A percentile compares a stretch with the other conserved stretches of the same genome.
These are phyloP conservation scores for Electrona antarctica DNA, from an alignment of 2,113 vertebrate species.

Conservation along the genomic window DNA sequence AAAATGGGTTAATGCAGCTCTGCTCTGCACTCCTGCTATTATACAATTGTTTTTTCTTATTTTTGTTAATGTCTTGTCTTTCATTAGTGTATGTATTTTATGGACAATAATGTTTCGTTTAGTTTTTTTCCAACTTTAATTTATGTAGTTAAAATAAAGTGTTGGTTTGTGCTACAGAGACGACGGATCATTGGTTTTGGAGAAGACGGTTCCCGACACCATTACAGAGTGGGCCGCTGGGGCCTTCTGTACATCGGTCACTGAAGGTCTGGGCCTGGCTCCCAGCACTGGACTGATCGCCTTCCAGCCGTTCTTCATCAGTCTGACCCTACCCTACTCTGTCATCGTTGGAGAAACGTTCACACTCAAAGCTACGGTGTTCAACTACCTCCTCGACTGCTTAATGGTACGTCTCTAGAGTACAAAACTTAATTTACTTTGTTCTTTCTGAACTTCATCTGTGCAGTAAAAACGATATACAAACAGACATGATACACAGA, in stretches of 20 bases:
- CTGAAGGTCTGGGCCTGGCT: slow-evolving; percentile 85
- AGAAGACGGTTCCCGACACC: slow-evolving; percentile 83
- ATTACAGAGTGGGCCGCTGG: slow-evolving; percentile 89
- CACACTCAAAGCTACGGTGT: slow-evolving; percentile 82
- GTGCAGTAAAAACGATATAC: too few relatives aligned
- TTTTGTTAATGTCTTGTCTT: too few relatives aligned
- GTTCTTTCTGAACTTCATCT: too few relatives aligned
- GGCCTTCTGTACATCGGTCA: slow-evolving; percentile 84
- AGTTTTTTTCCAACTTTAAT: too few relatives aligned
- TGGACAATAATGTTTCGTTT: too few relatives aligned
- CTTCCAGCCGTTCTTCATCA: slow-evolving; percentile 87
- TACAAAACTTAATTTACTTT: too few relatives aligned
- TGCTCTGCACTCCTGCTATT: too few relatives aligned
- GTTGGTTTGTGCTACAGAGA: slow-evolving; percentile 44
- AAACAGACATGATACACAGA: too few relatives aligned
- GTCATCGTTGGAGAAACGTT: slow-evolving; percentile 83
- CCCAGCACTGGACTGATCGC: slow-evolving; percentile 64
- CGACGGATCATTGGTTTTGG: slow-evolving; percentile 53
- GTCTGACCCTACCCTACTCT: slow-evolving; percentile 81
- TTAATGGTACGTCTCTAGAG: slow-evolving; percentile 78
- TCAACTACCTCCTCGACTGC: slow-evolving; percentile 86
- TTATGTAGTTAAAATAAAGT: too few relatives aligned
- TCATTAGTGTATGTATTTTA: too few relatives aligned
- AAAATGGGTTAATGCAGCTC: too few relatives aligned
- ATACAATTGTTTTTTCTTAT: too few relatives aligned